Evolutionary conservation across 2,888 invertebrate genomes (phyloP).

Genomic region (Fabriciana adippe): DNA sequence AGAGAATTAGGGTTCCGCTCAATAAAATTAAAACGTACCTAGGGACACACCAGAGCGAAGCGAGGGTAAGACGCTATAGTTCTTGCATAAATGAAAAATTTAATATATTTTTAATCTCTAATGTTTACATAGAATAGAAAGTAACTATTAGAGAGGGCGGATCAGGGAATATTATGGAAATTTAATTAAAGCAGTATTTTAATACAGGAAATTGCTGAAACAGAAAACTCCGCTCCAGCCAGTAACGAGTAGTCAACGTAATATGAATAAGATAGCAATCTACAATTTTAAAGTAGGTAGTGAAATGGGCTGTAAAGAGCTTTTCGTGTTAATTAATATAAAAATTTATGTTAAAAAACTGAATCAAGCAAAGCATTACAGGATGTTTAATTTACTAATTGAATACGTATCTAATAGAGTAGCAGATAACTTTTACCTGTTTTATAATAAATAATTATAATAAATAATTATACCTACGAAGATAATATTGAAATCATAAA

Average conservation of each 20-base stretch:
- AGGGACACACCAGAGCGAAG: too few relatives aligned
- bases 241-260: not conserved
- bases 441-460: too few relatives aligned
- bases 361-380: not conserved
- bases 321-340: slow-evolving; percentile 12
- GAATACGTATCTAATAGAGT: not conserved
- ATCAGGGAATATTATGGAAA: not conserved
- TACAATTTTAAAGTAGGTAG: slow-evolving; percentile 6
- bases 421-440: not conserved
- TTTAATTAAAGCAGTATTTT: not conserved
- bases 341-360: slow-evolving; percentile 1
- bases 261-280: slow-evolving; percentile 2
- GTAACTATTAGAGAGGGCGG: too few relatives aligned
- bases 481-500: not conserved
- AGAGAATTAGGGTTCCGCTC: too few relatives aligned
- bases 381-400: slow-evolving; percentile 11
- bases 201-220: slow-evolving; percentile 4
- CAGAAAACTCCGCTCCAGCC: not conserved
- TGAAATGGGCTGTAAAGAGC: slow-evolving; percentile 12
- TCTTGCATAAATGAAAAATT: too few relatives aligned
- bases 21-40: too few relatives aligned
- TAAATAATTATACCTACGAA: not conserved
- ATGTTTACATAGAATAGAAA: not conserved
- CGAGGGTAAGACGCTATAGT: too few relatives aligned
- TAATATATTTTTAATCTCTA: too few relatives aligned